Percentiles rank a stretch among this genome's conserved stretches.
These are phyloP conservation scores for Brachionus angularis DNA, from an alignment of 1,140 invertebrate species.

Conservation along the genomic window DNA sequence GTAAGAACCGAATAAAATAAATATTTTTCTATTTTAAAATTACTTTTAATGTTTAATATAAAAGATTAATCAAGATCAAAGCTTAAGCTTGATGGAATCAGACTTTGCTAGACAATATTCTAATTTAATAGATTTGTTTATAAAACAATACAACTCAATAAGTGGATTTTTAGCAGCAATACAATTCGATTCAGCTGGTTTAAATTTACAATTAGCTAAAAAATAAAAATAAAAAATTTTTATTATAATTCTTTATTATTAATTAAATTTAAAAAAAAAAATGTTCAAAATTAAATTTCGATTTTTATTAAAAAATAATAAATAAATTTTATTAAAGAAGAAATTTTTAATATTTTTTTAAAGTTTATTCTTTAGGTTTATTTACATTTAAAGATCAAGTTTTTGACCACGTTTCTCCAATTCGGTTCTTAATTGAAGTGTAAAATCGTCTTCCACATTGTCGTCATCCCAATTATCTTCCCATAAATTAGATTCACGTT, in stretches of 20 bases:
- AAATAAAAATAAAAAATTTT: not conserved
- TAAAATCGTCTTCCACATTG: slow-evolving; percentile 42
- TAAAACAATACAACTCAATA: slow-evolving; percentile 34
- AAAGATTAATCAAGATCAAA: slow-evolving; percentile 19
- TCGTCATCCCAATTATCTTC: slow-evolving; percentile 44
- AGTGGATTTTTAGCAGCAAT: slow-evolving; percentile 31
- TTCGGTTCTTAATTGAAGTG: slow-evolving; percentile 27
- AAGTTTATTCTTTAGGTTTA: not conserved
- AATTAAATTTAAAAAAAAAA: not conserved
- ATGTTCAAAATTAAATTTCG: not conserved
- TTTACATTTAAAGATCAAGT: slow-evolving; percentile 36
- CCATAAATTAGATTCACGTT: slow-evolving; percentile 31
- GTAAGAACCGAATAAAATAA: not conserved
- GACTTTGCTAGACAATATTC: slow-evolving; percentile 9
- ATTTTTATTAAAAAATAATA: not conserved
- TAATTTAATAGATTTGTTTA: slow-evolving; percentile 13
- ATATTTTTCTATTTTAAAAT: not conserved
- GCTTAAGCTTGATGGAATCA: slow-evolving; percentile 11
- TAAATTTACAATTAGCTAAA: slow-evolving; percentile 3
- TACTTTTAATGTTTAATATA: too few species aligned
- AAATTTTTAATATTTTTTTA: too few species aligned
- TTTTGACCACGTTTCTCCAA: slow-evolving; percentile 41
- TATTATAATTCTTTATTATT: not conserved
- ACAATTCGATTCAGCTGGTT: slow-evolving; percentile 16
- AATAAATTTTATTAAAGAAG: not conserved